Evolutionary conservation across 2,113 vertebrate species (phyloP).

Genomic region (Gymnarchus niloticus): DNA sequence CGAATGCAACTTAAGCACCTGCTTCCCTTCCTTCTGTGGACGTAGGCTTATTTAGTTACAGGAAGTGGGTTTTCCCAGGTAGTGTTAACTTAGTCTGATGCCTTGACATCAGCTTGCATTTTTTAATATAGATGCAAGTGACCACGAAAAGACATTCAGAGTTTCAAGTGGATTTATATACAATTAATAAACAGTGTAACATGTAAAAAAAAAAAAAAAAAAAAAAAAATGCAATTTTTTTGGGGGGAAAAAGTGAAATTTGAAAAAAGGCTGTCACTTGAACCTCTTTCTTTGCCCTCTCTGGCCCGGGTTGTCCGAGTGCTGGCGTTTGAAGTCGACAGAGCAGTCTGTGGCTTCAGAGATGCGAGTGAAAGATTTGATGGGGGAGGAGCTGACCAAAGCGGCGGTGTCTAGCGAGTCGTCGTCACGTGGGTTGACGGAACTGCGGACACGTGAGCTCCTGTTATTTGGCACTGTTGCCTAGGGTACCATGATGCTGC

Average conservation of each 20-base stretch:
- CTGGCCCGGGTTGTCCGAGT: conserved; percentile 36
- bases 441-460: background rate
- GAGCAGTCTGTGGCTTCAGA: conserved; percentile 66
- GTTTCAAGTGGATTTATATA: conserved; percentile 20
- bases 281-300: conserved; percentile 41
- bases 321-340: conserved; percentile 63
- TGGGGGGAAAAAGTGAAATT: background rate
- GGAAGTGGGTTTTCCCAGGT: background rate
- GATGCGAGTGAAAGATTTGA: conserved; percentile 64
- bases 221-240: too few species aligned
- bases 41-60: too few species aligned
- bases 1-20: too few species aligned
- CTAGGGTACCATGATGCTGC: background rate
- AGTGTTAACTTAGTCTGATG: background rate
- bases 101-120: background rate
- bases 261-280: conserved; percentile 28
- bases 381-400: conserved; percentile 59
- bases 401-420: background rate
- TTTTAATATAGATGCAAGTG: background rate
- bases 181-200: conserved; percentile 21
- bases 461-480: background rate
- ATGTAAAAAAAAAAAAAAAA: background rate
- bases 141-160: background rate
- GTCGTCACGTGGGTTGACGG: background rate
- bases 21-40: too few species aligned